Evolutionary conservation across 2,797 vertebrate genomes (phyloP).

Genomic region (Petrocephalus sullivani): DNA sequence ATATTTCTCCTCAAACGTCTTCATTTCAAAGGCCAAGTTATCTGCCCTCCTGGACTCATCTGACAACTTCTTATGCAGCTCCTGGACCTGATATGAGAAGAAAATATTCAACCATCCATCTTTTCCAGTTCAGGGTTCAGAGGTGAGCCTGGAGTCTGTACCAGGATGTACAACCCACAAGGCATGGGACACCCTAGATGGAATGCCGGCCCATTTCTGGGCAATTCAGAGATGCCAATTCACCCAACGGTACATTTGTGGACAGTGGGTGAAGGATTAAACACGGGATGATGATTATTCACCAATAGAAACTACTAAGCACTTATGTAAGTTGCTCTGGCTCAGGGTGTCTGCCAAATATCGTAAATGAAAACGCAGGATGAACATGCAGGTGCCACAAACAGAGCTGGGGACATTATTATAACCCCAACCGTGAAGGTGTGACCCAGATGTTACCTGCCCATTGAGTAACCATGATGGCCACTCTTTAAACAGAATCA

Average conservation of each 20-base stretch:
- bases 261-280: neutral
- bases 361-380: neutral
- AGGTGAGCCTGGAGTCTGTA: neutral
- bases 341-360: no score
- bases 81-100: constrained; percentile 72
- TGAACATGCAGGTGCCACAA: neutral
- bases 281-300: neutral
- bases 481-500: neutral
- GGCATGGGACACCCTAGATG: neutral
- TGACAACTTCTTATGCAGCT: constrained; percentile 83
- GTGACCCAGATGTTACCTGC: neutral
- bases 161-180: neutral
- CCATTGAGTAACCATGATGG: neutral
- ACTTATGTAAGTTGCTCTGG: no score
- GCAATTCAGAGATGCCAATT: neutral
- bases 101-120: neutral
- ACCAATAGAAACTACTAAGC: no score
- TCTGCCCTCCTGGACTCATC: constrained; percentile 88
- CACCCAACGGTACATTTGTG: neutral
- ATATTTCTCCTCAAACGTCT: constrained; percentile 83
- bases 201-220: neutral
- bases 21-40: constrained; percentile 86
- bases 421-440: neutral
- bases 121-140: neutral
- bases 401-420: neutral